Evolutionary conservation across 2,113 vertebrate species (phyloP).

Genomic region (Hypanus sabinus): DNA sequence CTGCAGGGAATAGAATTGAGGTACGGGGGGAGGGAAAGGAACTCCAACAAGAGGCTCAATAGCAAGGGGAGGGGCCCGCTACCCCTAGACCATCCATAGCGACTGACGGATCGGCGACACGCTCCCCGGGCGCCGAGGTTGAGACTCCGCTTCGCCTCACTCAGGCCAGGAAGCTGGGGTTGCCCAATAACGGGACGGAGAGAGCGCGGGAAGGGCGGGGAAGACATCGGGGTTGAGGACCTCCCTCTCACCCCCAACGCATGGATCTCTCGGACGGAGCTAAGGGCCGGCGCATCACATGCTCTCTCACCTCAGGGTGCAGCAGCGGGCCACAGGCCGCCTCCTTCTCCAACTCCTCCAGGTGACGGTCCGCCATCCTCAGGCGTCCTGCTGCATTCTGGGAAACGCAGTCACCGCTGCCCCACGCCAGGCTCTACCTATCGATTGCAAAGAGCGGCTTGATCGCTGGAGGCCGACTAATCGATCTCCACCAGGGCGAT

Average conservation of each 20-base stretch:
- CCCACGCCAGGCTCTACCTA: not conserved
- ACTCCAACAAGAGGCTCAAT: not conserved
- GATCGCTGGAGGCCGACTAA: not conserved
- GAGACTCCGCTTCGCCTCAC: not conserved
- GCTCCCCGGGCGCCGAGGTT: too few relatives aligned
- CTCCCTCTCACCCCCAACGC: not conserved
- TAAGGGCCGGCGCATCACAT: not conserved
- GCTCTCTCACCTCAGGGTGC: constrained; percentile 77
- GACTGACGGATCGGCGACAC: too few relatives aligned
- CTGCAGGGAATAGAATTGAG: too few relatives aligned
- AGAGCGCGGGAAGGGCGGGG: not conserved
- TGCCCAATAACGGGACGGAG: not conserved
- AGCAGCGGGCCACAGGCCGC: constrained; percentile 88
- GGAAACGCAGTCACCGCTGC: constrained; percentile 48
- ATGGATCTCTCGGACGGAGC: not conserved
- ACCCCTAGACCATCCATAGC: too few relatives aligned
- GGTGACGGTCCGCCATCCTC: constrained; percentile 87
- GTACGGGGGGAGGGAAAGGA: not conserved
- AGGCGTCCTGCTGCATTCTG: constrained; percentile 75
- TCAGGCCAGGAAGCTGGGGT: not conserved
- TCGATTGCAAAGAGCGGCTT: not conserved
- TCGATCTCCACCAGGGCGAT: not conserved
- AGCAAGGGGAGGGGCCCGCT: too few relatives aligned
- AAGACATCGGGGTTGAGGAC: not conserved
- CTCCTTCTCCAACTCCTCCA: constrained; percentile 88